Percentiles rank a stretch among this genome's conserved stretches.
phyloP scores from a whole-genome alignment of 2,113 vertebrate species.

The Chiloscyllium plagiosum region DNA sequence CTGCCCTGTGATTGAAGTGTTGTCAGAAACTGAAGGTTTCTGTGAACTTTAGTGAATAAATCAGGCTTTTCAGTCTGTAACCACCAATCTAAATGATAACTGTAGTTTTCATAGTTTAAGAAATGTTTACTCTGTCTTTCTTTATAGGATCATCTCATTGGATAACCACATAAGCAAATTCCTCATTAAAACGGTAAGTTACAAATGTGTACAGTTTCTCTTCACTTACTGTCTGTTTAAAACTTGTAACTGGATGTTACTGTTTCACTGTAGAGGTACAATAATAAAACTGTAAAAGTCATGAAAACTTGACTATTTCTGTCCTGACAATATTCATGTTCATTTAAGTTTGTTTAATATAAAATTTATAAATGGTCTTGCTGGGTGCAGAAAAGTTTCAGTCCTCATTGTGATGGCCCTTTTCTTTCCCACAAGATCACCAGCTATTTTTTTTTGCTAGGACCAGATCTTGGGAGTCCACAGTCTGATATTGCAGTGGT shows the following conservation, averaged over 20 bases:
- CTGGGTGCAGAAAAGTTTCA: too few species aligned
- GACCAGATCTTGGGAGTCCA: too few species aligned
- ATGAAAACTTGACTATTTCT: background rate
- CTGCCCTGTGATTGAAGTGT: background rate
- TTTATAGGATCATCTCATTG: conserved; percentile 67
- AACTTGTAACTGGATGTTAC: background rate
- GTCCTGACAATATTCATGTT: background rate
- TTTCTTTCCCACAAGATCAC: too few species aligned
- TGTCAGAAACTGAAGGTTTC: background rate
- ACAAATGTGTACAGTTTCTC: background rate
- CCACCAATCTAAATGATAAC: background rate
- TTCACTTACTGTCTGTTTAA: background rate
- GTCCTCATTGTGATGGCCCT: too few species aligned
- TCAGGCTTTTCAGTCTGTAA: background rate
- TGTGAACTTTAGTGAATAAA: background rate
- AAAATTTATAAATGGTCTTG: background rate
- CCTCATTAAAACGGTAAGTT: conserved; percentile 82
- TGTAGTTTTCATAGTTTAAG: background rate
- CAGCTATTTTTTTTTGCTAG: too few species aligned
- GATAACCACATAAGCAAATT: conserved; percentile 66
- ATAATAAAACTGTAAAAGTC: background rate
- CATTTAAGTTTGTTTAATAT: background rate
- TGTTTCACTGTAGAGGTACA: background rate
- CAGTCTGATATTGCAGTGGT: too few species aligned
- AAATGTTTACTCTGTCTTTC: conserved; percentile 11